Evolutionary conservation across 2,113 vertebrate genomes (phyloP).

Genomic region (Sebastes schlegelii): DNA sequence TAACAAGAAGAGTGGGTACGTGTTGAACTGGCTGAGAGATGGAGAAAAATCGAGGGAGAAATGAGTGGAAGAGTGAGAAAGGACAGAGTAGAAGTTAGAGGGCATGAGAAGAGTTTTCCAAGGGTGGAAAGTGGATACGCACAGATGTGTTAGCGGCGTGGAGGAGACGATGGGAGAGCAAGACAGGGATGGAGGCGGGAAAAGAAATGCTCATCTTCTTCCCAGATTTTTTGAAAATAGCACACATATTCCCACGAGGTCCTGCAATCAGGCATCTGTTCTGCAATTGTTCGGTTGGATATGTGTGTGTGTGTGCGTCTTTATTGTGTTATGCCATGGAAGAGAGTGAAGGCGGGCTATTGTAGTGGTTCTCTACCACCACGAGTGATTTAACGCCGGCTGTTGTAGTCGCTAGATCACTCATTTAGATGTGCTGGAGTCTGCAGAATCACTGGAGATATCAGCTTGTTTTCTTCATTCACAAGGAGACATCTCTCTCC

Average conservation of each 20-base stretch:
- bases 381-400: slow-evolving; percentile 14
- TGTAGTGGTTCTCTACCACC: slow-evolving; percentile 6
- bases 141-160: not conserved
- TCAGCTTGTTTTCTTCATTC: slow-evolving; percentile 30
- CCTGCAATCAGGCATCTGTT: slow-evolving; percentile 56
- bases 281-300: slow-evolving; percentile 26
- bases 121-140: slow-evolving; percentile 27
- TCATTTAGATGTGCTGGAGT: slow-evolving; percentile 29
- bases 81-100: slow-evolving; percentile 58
- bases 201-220: slow-evolving; percentile 11
- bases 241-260: slow-evolving; percentile 62
- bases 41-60: slow-evolving; percentile 42
- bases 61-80: slow-evolving; percentile 34
- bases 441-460: slow-evolving; percentile 15
- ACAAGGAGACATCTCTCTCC: not conserved
- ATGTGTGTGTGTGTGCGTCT: not conserved
- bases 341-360: slow-evolving; percentile 11
- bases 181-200: slow-evolving; percentile 10
- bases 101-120: slow-evolving; percentile 45
- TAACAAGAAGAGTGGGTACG: slow-evolving; percentile 77
- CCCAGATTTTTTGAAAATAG: slow-evolving; percentile 52
- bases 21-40: slow-evolving; percentile 68
- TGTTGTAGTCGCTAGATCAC: slow-evolving; percentile 30
- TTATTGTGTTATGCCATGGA: slow-evolving; percentile 19
- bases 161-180: slow-evolving; percentile 5